phyloP scores from a whole-genome alignment of 2,888 invertebrate genomes.

The Hyposoter dolosus region DNA sequence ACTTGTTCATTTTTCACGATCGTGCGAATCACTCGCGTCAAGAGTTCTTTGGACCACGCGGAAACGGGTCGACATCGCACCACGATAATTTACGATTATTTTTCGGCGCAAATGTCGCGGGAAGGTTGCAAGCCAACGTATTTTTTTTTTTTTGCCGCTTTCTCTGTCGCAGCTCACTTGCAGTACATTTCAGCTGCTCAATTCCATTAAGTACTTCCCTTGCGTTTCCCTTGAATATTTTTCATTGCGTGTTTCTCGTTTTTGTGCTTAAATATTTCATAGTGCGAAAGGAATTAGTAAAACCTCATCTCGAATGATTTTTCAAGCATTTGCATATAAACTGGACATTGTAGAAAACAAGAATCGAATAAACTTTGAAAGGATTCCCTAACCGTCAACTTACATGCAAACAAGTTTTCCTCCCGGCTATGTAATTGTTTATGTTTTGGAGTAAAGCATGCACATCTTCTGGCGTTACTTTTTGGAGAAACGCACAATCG shows the following conservation, averaged over 20 bases:
- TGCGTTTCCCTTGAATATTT: neutral
- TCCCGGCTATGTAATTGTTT: neutral
- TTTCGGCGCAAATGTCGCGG: neutral
- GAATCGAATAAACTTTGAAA: neutral
- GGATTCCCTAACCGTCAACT: neutral
- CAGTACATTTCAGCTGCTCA: slow-evolving; percentile 36
- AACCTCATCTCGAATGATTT: neutral
- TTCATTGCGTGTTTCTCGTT: neutral
- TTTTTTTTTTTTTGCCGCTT: slow-evolving; percentile 63
- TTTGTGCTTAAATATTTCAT: neutral
- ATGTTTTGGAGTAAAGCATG: neutral
- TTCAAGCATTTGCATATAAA: neutral
- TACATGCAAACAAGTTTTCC: neutral
- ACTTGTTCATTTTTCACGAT: slow-evolving; percentile 53
- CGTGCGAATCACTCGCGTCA: neutral
- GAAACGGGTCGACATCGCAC: slow-evolving; percentile 47
- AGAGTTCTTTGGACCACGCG: slow-evolving; percentile 26
- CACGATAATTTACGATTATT: slow-evolving; percentile 58
- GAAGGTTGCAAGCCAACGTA: neutral
- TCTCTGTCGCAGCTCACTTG: slow-evolving; percentile 33
- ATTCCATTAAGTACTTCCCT: slow-evolving; percentile 70
- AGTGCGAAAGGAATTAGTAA: neutral
- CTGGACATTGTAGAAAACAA: neutral
- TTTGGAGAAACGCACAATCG: neutral
- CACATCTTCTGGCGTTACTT: neutral